Percentiles rank a stretch among this genome's conserved stretches.
Conservation (phyloP, 2,797 vertebrate genomes). For the Pseudomugil tenellus region DNA sequence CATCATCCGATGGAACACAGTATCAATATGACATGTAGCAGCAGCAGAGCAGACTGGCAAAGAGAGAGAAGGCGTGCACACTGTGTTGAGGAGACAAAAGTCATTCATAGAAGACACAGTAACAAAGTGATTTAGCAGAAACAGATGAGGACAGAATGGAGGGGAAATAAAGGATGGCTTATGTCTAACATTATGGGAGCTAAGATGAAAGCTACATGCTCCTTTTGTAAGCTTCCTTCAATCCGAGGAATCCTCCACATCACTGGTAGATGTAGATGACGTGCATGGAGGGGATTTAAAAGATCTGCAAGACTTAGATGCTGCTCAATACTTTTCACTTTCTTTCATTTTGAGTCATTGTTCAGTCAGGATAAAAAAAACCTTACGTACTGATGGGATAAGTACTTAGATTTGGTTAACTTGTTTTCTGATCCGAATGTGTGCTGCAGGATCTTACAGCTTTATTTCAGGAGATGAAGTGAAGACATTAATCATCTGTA, state of each 20-base stretch:
- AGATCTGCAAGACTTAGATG: background rate
- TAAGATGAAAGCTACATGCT: constrained; percentile 5
- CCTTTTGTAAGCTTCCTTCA: constrained; percentile 10
- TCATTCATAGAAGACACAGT: constrained; percentile 20
- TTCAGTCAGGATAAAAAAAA: background rate
- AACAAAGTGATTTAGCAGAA: constrained; percentile 35
- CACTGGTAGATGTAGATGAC: constrained; percentile 19
- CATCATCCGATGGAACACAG: constrained; percentile 74
- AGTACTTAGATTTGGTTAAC: background rate
- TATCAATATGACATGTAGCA: constrained; percentile 69
- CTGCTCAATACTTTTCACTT: background rate
- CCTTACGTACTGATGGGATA: background rate
- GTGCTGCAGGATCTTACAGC: background rate
- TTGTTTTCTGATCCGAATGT: background rate
- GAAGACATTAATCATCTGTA: background rate
- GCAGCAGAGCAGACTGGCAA: constrained; percentile 56
- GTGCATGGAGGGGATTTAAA: background rate
- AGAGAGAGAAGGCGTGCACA: constrained; percentile 60
- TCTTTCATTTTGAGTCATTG: background rate
- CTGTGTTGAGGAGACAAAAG: constrained; percentile 45
- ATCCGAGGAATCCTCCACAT: constrained; percentile 12
- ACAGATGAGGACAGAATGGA: constrained; percentile 42
- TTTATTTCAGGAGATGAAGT: background rate
- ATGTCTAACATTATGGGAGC: constrained; percentile 31
- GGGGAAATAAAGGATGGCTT: constrained; percentile 26